Percentiles rank a stretch among this genome's conserved stretches.
These are phyloP conservation scores for Eilema griseolum DNA, from an alignment of 2,888 invertebrate species.

Conservation along the genomic window DNA sequence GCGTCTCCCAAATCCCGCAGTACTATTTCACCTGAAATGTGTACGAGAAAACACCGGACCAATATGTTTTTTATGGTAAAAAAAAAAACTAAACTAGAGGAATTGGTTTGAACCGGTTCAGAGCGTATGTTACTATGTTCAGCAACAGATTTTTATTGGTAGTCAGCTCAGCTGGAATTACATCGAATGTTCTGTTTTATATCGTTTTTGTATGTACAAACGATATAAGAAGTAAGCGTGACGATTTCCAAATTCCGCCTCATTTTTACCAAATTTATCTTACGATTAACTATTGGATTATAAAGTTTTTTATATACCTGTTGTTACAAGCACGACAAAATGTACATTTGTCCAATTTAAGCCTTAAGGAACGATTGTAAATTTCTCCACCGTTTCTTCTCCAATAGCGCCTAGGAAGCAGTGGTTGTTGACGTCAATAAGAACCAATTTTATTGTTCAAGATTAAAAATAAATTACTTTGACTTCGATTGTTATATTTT, in stretches of 20 bases:
- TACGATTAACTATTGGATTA: too few relatives aligned
- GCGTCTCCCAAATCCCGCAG: constrained; percentile 56
- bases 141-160: constrained; percentile 54
- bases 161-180: constrained; percentile 42
- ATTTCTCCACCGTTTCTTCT: too few relatives aligned
- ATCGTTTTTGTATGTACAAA: constrained; percentile 1
- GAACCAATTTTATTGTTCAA: too few relatives aligned
- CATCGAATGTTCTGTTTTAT: constrained; percentile 22
- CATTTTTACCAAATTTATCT: too few relatives aligned
- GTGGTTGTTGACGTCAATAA: too few relatives aligned
- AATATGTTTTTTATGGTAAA: constrained; percentile 66
- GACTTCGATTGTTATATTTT: too few relatives aligned
- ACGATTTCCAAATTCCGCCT: neutral
- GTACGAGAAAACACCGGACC: constrained; percentile 60
- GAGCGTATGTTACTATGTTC: constrained; percentile 41
- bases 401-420: too few relatives aligned
- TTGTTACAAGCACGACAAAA: too few relatives aligned
- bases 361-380: too few relatives aligned
- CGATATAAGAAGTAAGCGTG: neutral
- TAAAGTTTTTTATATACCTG: too few relatives aligned
- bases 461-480: too few relatives aligned
- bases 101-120: constrained; percentile 54
- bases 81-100: constrained; percentile 55
- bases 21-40: constrained; percentile 67
- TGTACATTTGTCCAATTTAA: too few relatives aligned